Percentiles rank a stretch among this genome's conserved stretches.
Conservation (phyloP, 2,113 vertebrate genomes). For the Tragelaphus imberbis region DNA sequence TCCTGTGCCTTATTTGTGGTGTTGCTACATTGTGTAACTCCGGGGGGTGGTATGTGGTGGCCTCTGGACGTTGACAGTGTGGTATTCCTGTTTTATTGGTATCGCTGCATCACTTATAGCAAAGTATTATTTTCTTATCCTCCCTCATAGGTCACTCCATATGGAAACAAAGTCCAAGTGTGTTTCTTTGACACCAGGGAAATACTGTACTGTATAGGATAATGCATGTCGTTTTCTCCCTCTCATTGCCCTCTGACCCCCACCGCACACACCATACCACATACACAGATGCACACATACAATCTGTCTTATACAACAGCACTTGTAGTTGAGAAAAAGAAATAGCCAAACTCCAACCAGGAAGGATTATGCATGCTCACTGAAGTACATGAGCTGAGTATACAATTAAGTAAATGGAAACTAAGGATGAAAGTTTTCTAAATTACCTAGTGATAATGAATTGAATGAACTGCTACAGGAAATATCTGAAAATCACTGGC, state of each 20-base stretch:
- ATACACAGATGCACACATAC: background rate
- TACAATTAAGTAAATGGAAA: constrained; percentile 50
- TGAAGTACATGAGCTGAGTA: background rate
- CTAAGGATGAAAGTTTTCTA: background rate
- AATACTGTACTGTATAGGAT: background rate
- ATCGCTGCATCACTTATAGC: background rate
- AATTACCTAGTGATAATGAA: background rate
- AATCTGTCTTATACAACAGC: background rate
- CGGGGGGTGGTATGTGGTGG: no score
- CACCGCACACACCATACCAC: background rate
- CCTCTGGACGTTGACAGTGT: background rate
- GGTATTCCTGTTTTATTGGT: background rate
- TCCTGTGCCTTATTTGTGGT: background rate
- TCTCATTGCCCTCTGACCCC: background rate
- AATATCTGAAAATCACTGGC: constrained; percentile 35
- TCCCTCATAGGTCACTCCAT: background rate
- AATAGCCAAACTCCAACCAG: background rate
- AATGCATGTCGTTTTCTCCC: background rate
- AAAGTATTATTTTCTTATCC: background rate
- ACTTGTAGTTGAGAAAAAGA: constrained; percentile 14
- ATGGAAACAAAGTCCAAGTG: background rate
- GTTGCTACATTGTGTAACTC: background rate
- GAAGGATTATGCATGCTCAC: background rate
- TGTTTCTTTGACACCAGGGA: background rate
- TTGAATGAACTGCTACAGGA: constrained; percentile 36